phyloP scores from a whole-genome alignment of 37 sponge, comb jelly and placozoan genomes.

The Dysidea cf. avara region DNA sequence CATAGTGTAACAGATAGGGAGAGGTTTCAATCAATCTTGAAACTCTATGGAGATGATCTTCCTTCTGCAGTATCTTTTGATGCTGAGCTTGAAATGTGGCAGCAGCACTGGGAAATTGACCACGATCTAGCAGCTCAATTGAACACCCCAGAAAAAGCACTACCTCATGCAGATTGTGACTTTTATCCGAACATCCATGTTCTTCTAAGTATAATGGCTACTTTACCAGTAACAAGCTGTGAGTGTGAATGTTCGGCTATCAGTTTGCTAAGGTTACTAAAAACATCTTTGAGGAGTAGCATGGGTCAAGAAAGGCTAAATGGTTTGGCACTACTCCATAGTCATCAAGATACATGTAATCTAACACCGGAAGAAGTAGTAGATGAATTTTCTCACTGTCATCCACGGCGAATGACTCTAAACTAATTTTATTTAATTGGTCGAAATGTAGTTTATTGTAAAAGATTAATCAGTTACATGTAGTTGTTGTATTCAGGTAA shows the following conservation, averaged over 20 bases:
- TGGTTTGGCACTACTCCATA: no score
- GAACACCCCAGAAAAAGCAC: slow-evolving; percentile 30
- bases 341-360: no score
- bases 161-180: slow-evolving; percentile 35
- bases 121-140: slow-evolving; percentile 13
- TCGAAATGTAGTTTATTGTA: no score
- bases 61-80: slow-evolving; percentile 38
- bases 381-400: no score
- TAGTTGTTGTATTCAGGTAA: no score
- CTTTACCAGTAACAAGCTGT: slow-evolving; percentile 64
- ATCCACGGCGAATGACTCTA: no score
- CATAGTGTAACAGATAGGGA: neutral
- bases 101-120: slow-evolving; percentile 7
- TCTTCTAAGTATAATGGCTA: slow-evolving; percentile 37
- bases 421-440: no score
- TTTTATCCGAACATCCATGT: slow-evolving; percentile 53
- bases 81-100: slow-evolving; percentile 40
- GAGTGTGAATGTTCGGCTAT: slow-evolving; percentile 65
- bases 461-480: no score
- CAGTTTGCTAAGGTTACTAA: slow-evolving; percentile 39
- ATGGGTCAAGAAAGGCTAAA: no score
- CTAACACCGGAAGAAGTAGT: no score
- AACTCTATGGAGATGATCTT: slow-evolving; percentile 37
- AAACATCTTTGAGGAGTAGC: no score
- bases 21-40: slow-evolving; percentile 8